phyloP scores from a whole-genome alignment of 1,140 invertebrate species.

The Ips nitidus region DNA sequence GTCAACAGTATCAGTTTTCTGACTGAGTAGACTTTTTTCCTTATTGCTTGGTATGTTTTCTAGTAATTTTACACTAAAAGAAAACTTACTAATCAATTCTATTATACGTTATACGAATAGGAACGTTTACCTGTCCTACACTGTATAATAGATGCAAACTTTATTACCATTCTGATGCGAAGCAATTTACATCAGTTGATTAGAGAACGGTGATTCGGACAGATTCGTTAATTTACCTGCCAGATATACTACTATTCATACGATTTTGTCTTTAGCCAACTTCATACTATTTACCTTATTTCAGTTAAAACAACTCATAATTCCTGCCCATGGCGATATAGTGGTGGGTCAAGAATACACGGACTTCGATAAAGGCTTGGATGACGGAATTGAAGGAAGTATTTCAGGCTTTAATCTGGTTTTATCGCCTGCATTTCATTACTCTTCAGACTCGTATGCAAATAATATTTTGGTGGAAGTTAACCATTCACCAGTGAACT shows the following conservation, averaged over 20 bases:
- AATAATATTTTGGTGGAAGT: neutral
- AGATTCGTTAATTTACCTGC: neutral
- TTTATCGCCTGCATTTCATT: constrained; percentile 56
- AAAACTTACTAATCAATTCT: too few relatives aligned
- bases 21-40: too few relatives aligned
- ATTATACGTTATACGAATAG: too few relatives aligned
- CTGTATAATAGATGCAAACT: too few relatives aligned
- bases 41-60: too few relatives aligned
- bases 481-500: neutral
- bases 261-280: neutral
- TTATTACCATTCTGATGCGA: neutral
- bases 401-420: constrained; percentile 69
- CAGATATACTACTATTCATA: neutral
- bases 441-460: neutral
- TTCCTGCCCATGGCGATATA: constrained; percentile 62
- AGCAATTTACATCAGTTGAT: too few relatives aligned
- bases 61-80: too few relatives aligned
- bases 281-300: constrained; percentile 23
- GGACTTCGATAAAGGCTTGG: constrained; percentile 62
- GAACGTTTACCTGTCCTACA: too few relatives aligned
- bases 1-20: neutral
- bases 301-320: constrained; percentile 49
- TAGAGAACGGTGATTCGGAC: too few relatives aligned
- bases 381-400: constrained; percentile 67
- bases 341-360: constrained; percentile 68